These are phyloP conservation scores for Nomada fabriciana DNA, from an alignment of 2,888 invertebrate species.

Conservation along the genomic window DNA sequence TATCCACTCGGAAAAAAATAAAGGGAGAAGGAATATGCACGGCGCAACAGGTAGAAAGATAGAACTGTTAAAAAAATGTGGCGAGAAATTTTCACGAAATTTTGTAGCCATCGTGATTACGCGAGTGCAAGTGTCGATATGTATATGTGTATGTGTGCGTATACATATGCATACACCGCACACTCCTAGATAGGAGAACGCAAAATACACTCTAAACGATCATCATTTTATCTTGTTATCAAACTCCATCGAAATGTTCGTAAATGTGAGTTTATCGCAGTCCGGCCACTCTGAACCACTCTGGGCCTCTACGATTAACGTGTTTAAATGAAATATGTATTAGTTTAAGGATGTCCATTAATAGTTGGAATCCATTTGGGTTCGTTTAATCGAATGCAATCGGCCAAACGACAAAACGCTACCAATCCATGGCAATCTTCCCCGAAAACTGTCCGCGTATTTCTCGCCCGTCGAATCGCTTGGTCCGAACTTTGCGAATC, in stretches of 20 bases:
- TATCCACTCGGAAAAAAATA: not conserved
- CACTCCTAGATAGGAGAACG: too few relatives aligned
- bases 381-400: not conserved
- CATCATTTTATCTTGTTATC: constrained; percentile 13
- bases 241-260: not conserved
- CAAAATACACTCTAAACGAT: constrained; percentile 23
- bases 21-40: not conserved
- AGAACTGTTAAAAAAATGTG: constrained; percentile 17
- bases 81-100: constrained; percentile 30
- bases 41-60: constrained; percentile 58
- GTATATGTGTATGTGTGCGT: too few relatives aligned
- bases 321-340: not conserved
- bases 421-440: too few relatives aligned
- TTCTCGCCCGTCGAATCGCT: too few relatives aligned
- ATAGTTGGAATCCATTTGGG: not conserved
- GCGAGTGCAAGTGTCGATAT: not conserved
- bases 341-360: not conserved
- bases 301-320: not conserved
- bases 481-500: too few relatives aligned
- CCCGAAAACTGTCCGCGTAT: too few relatives aligned
- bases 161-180: too few relatives aligned
- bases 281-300: too few relatives aligned
- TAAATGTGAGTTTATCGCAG: not conserved
- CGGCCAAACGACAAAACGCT: not conserved
- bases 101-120: not conserved